These are phyloP conservation scores for Carcharodon carcharias DNA, from an alignment of 2,797 vertebrate species.

Conservation along the genomic window DNA sequence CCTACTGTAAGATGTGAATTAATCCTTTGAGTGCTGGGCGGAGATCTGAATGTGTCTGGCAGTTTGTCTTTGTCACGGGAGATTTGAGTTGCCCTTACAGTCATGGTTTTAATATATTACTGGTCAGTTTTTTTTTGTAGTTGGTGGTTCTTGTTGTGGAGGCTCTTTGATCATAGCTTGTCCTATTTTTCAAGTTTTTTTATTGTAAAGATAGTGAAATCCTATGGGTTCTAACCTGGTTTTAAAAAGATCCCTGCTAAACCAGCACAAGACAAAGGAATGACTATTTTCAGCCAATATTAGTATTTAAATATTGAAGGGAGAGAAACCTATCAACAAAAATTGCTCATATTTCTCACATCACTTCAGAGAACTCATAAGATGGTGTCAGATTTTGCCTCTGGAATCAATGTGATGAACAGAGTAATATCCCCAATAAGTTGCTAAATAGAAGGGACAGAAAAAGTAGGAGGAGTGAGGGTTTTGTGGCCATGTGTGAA, in stretches of 20 bases:
- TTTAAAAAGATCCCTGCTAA: neutral
- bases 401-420: neutral
- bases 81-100: neutral
- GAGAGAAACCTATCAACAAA: neutral
- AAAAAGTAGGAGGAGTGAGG: neutral
- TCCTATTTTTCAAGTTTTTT: neutral
- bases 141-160: neutral
- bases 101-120: neutral
- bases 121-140: constrained; percentile 18
- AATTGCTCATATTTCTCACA: neutral
- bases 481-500: neutral
- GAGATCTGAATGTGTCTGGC: constrained; percentile 20
- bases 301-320: neutral
- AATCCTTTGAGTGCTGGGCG: constrained; percentile 21
- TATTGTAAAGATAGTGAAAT: neutral
- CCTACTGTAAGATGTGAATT: constrained; percentile 8
- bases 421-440: neutral
- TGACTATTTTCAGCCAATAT: neutral
- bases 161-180: neutral
- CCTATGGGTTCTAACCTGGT: neutral
- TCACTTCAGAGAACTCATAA: neutral
- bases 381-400: neutral
- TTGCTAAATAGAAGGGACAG: neutral
- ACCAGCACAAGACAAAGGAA: neutral
- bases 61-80: neutral